Evolutionary conservation across 2,888 invertebrate genomes (phyloP), one percentile per base, ranked within the genome.

Genomic region (Brachyopa scutellaris): DNA sequence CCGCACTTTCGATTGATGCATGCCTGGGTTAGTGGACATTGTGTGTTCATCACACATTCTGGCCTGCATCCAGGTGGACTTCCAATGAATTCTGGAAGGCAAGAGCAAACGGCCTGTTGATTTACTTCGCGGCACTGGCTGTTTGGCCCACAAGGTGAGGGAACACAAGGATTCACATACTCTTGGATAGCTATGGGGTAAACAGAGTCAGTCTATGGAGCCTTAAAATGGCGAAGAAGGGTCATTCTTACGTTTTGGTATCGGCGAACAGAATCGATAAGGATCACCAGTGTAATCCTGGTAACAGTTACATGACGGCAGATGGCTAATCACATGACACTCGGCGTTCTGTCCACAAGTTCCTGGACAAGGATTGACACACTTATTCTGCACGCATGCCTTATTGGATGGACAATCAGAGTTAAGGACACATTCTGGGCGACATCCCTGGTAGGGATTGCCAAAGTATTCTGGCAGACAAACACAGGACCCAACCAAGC

Each of bases 371-470:
- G 97, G 97, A 90, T 97, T 95, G 84, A 92, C 92, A 88, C 95
- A 95, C 91, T 95, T 95, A 86, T 93, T 93, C 89, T 94, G 93
- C 17, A 94, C 92, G 87, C 96, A 96, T 8, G 95, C 95, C 86
- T 92, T 90, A 87, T 94, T 93, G 55, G 93, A 93, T 7, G 94
- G 90, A 88, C 96, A 97, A 88, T 97, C 96, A 1, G 94, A 93
- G 89, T 95, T 95, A 49, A 95, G 91, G 36, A 95, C 91, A 88
- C 97, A 97, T 91, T 96, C 96, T 0, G 95, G 95, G 84, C 94
- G 93, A 87, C 96, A 96, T 9, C 94, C 94, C 86, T 93, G 93
- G 84, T 93, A 93, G 2, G 93, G 93, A 87, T 93, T 93, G 57
- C 93, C 93, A 77, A 91, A 90, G 92, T 93, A 92, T 79, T 94